Conservation (phyloP, 2,113 vertebrate genomes). For the Rhinogobius similis region DNA sequence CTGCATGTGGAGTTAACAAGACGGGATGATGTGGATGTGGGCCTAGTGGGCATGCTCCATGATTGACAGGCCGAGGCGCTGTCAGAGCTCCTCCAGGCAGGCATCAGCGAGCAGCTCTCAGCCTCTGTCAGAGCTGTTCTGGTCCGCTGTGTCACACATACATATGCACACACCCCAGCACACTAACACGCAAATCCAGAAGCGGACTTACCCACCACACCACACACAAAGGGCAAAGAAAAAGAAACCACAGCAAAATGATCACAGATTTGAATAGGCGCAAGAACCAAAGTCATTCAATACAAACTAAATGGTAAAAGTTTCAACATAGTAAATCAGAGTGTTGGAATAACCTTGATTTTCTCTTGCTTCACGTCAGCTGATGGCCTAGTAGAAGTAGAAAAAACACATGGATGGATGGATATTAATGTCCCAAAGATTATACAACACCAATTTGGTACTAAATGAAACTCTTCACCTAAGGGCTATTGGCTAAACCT, state of each 20-base stretch:
- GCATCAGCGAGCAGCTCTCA: conserved; percentile 86
- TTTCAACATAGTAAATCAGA: too few relatives aligned
- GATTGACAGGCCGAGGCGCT: conserved; percentile 92
- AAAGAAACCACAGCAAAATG: background rate
- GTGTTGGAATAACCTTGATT: too few relatives aligned
- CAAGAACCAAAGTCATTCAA: background rate
- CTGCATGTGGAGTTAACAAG: conserved; percentile 69
- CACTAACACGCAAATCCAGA: conserved; percentile 63
- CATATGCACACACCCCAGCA: conserved; percentile 67
- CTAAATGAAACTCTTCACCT: too few relatives aligned
- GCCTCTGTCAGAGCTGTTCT: conserved; percentile 97
- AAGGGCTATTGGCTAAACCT: too few relatives aligned
- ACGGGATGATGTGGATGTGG: conserved; percentile 64
- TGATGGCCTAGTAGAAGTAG: too few relatives aligned
- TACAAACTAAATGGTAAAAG: too few relatives aligned
- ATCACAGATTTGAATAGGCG: background rate
- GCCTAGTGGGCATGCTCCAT: conserved; percentile 68
- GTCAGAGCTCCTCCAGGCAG: conserved; percentile 87
- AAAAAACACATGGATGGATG: too few relatives aligned
- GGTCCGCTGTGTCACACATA: conserved; percentile 94
- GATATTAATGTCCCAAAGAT: too few relatives aligned
- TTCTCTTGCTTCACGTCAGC: too few relatives aligned
- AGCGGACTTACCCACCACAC: conserved; percentile 34
- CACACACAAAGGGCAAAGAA: conserved; percentile 1
- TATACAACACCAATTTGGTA: too few relatives aligned